Base-by-base conservation (phyloP, 2,797 vertebrate genomes). In the Gephyroberyx darwinii region DNA sequence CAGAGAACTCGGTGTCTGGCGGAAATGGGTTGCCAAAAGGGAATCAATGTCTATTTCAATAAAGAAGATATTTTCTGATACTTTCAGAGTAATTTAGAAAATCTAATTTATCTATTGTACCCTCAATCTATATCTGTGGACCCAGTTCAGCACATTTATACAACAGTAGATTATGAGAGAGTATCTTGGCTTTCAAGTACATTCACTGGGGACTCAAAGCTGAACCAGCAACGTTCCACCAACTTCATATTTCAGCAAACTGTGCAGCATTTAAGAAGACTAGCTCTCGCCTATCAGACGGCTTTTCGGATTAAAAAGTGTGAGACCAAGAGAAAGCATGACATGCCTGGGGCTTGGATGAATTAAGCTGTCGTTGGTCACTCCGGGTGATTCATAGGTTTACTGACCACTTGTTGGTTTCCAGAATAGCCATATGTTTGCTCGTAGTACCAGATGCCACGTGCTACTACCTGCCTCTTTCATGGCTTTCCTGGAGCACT, bases 141-240 rank as follows among this genome's bases (percentile, higher is more conserved):
- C 79, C 66, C 4, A 43, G 78, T 84, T 85, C 84, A 88, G 81
- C 83, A 86, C 80, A 81, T 90, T 84, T 60, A 69, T 39, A 64
- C 74, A 7, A 55, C 33, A 65, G 75, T 64, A 74, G 87, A 86
- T 76, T 75, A 80, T 20, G 12, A 62, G 39, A 43, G 31, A 74
- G 39, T 31, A 68, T 84, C 48, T 74, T 22, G 50, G 48, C 39
- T 78, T 81, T 76, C 0, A 5, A 75, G 57, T 2, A 9, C 54
- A 55, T 77, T 81, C 66, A 39, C 45, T 1, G n/a, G 41, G 64
- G 76, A 75, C 50, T 80, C 65, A 50, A 37, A 64, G 83, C 80
- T 87, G 86, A 90, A 85, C 9, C 69, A 87, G 84, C 76, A 80
- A 55, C 75, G 82, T 74, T 78, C 60, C 71, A 60, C 60, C 30